These are phyloP conservation scores for Folsomia manolachei DNA, from an alignment of 2,888 invertebrate genomes.

Conservation along the genomic window DNA sequence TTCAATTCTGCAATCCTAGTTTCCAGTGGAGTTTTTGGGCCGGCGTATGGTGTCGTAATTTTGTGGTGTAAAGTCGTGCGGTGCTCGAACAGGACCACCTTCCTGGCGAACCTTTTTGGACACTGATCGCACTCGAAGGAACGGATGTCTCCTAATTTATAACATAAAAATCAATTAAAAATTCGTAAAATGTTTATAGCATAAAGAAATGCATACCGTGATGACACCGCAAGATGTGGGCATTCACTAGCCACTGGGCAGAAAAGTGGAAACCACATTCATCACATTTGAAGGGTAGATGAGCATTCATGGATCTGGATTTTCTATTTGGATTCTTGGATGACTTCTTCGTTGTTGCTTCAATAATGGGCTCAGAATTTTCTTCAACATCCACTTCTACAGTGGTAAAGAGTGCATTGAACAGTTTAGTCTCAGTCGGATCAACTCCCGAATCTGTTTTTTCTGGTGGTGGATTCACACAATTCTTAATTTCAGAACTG, in stretches of 20 bases:
- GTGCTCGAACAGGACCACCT: background rate
- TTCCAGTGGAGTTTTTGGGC: background rate
- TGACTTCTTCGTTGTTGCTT: too few species aligned
- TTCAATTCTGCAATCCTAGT: background rate
- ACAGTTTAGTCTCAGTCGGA: background rate
- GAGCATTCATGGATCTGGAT: too few species aligned
- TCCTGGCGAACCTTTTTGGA: background rate
- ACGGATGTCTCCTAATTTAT: background rate
- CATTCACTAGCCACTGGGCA: background rate
- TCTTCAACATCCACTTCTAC: background rate
- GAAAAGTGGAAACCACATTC: background rate
- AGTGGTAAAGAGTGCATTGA: background rate
- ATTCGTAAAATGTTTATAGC: background rate
- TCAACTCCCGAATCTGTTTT: background rate
- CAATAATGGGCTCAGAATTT: too few species aligned
- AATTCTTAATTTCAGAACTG: background rate
- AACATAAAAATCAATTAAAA: background rate
- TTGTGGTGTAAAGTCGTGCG: background rate
- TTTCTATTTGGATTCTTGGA: too few species aligned
- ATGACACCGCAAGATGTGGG: background rate
- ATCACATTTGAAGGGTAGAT: background rate
- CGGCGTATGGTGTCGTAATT: background rate
- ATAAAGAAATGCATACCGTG: background rate
- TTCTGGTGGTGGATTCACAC: background rate
- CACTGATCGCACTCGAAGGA: background rate